Percentiles rank a stretch among this genome's conserved stretches.
Evolutionary conservation across 1,140 invertebrate genomes (phyloP).

Genomic region (Drepana arcuata): DNA sequence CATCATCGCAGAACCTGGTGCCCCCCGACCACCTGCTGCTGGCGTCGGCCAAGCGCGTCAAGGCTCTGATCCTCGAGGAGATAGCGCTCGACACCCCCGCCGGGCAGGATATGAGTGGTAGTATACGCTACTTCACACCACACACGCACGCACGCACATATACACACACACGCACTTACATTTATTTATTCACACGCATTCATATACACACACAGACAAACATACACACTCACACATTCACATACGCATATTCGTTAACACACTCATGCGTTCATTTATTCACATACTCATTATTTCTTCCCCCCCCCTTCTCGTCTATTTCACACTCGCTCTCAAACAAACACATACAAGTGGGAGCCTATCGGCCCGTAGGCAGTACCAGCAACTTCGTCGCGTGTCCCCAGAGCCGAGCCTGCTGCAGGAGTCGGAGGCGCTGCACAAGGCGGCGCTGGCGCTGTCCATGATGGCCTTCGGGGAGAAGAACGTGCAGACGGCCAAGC

Average conservation of each 20-base stretch:
- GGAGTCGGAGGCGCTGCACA: conserved; percentile 87
- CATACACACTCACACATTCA: no score
- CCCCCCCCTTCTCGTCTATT: no score
- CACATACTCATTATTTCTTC: no score
- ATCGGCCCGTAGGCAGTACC: no score
- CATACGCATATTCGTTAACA: no score
- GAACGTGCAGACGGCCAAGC: conserved; percentile 95
- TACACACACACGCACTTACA: no score
- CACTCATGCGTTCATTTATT: no score
- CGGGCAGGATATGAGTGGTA: conserved; percentile 54
- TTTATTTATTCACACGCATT: no score
- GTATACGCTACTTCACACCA: not conserved
- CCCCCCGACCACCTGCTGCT: conserved; percentile 87
- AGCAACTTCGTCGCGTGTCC: no score
- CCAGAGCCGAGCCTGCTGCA: conserved; percentile 73
- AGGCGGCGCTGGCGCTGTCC: conserved; percentile 83
- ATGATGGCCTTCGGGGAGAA: conserved; percentile 88
- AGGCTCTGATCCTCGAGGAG: conserved; percentile 93
- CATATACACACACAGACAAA: no score
- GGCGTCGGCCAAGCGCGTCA: conserved; percentile 90
- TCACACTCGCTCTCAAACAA: no score
- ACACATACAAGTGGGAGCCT: no score
- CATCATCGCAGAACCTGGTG: conserved; percentile 74
- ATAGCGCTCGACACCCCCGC: conserved; percentile 87
- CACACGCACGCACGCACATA: not conserved